Base-by-base conservation (phyloP, 2,113 vertebrate species). In the Trematocara marginatum region DNA sequence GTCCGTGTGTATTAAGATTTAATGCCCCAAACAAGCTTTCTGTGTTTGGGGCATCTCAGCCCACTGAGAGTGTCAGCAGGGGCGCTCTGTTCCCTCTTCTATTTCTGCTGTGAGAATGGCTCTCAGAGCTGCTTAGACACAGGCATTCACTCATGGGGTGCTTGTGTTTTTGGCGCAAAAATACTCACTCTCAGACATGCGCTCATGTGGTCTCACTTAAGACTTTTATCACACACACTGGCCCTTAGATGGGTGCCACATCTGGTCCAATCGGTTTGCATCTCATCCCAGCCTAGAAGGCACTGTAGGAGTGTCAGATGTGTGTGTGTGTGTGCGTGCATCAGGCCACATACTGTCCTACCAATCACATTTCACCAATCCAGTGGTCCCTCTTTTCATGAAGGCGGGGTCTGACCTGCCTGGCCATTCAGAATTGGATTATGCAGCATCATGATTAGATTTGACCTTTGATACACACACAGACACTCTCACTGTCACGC, bases 11-110 rank as follows among this genome's bases (percentile, higher is more conserved):
- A 89, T 94, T 88, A 94, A 93, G 93, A 93, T 94, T 93, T 93
- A 95, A 96, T 94, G 91, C 86, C 90, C 88, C 86, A 93, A 95
- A 94, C 92, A 91, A 90, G 92, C 89, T 96, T 91, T 94, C 91
- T 90, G 91, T 94, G 92, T 94, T 29, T 29, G 26, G 26, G 26
- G 26, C 26, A 29, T 29, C 26, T 29, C 92, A 59, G 85, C 93
- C 92, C 87, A 87, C 93, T 90, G 93, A 94, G 92, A 93, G 88
- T 84, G 90, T 90, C 92, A 94, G 94, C 92, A 54, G 92, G 90
- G 85, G 89, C 85, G 57, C 93, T 88, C 87, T 88, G 92, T 89
- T 89, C 85, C 87, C 82, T 81, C 88, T 84, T 91, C 88, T 88
- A 88, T 88, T 90, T 92, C 91, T 79, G 90, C 86, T 90, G 87